phyloP scores from a whole-genome alignment of 2,797 vertebrate genomes.

The Diplodus puntazzo region DNA sequence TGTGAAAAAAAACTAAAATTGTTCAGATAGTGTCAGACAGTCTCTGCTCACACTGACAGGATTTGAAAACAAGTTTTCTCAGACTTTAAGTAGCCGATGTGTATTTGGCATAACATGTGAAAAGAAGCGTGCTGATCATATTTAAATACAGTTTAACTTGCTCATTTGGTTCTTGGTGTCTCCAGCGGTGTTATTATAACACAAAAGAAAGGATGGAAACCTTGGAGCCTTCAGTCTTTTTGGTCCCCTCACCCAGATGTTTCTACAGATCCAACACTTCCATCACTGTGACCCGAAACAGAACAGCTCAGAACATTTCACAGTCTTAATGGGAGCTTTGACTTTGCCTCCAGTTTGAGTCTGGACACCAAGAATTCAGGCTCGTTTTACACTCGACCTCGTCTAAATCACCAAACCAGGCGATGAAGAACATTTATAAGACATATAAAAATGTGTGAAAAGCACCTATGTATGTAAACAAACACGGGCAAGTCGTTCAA shows the following conservation, averaged over 20 bases:
- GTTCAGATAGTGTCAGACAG: neutral
- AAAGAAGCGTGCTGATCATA: too few species aligned
- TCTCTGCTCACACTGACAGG: neutral
- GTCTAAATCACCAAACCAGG: neutral
- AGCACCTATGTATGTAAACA: too few species aligned
- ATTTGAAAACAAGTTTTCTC: neutral
- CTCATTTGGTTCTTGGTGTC: neutral
- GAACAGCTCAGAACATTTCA: too few species aligned
- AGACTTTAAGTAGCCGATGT: neutral
- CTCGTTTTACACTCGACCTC: neutral
- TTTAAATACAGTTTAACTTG: neutral
- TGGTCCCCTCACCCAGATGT: neutral
- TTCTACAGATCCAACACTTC: neutral
- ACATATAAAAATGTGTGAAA: neutral
- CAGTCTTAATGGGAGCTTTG: neutral
- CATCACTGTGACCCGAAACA: neutral
- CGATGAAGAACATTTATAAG: neutral
- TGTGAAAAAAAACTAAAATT: neutral
- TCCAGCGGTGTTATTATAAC: neutral
- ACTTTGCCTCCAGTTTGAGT: conserved; percentile 11
- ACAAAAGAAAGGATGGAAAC: neutral
- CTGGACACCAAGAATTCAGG: neutral
- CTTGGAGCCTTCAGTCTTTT: neutral
- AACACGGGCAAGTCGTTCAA: too few species aligned
- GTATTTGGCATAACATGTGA: neutral